phyloP scores from a whole-genome alignment of 2,888 invertebrate genomes.

The Phaedon cochleariae region DNA sequence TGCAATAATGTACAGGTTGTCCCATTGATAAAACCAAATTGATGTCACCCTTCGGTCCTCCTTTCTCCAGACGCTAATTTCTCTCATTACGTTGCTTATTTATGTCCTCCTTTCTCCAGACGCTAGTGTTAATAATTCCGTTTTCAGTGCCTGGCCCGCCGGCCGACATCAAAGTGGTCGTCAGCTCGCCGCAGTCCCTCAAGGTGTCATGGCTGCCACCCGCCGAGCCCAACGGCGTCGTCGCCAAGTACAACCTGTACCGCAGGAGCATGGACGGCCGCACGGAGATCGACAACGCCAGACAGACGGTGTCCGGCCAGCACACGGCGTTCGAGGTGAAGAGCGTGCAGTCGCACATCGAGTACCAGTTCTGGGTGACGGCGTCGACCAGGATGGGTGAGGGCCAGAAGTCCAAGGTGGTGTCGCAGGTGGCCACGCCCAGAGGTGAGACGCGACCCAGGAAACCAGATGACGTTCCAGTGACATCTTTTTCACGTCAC shows the following conservation, averaged over 20 bases:
- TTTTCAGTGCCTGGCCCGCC: conserved; percentile 79
- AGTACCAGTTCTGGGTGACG: conserved; percentile 83
- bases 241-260: conserved; percentile 79
- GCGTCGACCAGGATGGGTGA: conserved; percentile 81
- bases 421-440: conserved; percentile 72
- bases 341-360: conserved; percentile 72
- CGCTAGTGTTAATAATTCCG: neutral
- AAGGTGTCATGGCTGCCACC: conserved; percentile 83
- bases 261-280: conserved; percentile 73
- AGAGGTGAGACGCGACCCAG: conserved; percentile 61
- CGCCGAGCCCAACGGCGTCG: conserved; percentile 76
- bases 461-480: too few species aligned
- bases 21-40: too few species aligned
- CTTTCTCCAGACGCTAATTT: too few species aligned
- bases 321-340: conserved; percentile 74
- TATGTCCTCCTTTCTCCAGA: too few species aligned
- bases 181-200: conserved; percentile 77
- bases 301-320: conserved; percentile 71
- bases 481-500: too few species aligned
- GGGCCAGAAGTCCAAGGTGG: conserved; percentile 76
- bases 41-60: too few species aligned
- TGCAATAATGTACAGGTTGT: too few species aligned
- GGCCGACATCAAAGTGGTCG: conserved; percentile 80
- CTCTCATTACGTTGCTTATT: too few species aligned
- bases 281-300: conserved; percentile 74